Percentiles rank a stretch among this genome's conserved stretches.
Conservation (phyloP, 1,140 invertebrate species). For the Hestina assimilis region DNA sequence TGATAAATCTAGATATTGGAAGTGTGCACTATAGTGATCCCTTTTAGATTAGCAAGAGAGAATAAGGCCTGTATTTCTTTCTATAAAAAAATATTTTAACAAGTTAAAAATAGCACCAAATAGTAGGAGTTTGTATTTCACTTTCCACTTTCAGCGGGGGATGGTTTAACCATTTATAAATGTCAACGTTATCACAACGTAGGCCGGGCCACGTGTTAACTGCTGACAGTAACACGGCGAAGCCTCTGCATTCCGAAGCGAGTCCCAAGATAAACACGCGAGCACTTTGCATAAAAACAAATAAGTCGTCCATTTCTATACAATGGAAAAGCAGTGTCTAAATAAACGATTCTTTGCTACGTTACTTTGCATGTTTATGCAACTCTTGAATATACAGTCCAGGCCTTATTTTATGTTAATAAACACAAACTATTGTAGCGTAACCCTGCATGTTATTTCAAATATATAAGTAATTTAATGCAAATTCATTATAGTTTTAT, state of each 20-base stretch:
- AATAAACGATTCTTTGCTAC: conserved; percentile 9
- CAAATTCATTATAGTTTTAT: too few relatives aligned
- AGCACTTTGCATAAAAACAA: conserved; percentile 36
- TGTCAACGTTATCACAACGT: conserved; percentile 19
- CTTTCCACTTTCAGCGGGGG: background rate
- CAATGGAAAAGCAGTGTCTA: conserved; percentile 20
- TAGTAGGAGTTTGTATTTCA: background rate
- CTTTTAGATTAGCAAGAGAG: too few relatives aligned
- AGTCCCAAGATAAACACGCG: conserved; percentile 51
- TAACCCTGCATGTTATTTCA: too few relatives aligned
- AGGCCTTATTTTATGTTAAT: conserved; percentile 11
- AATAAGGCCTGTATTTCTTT: too few relatives aligned
- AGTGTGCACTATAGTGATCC: too few relatives aligned
- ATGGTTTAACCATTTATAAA: conserved; percentile 23
- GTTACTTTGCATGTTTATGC: conserved; percentile 18
- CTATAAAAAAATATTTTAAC: too few relatives aligned
- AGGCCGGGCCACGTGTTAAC: conserved; percentile 18
- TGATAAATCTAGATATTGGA: too few relatives aligned
- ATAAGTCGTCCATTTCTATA: conserved; percentile 27
- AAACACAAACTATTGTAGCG: background rate
- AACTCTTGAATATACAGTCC: conserved; percentile 8
- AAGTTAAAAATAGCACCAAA: too few relatives aligned
- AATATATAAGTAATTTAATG: too few relatives aligned
- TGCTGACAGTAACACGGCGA: conserved; percentile 34
- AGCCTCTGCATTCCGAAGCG: conserved; percentile 10